Percentiles rank a stretch among this genome's conserved stretches.
Evolutionary conservation across 2,888 invertebrate species (phyloP).

Genomic region (Mimumesa dahlbomi): DNA sequence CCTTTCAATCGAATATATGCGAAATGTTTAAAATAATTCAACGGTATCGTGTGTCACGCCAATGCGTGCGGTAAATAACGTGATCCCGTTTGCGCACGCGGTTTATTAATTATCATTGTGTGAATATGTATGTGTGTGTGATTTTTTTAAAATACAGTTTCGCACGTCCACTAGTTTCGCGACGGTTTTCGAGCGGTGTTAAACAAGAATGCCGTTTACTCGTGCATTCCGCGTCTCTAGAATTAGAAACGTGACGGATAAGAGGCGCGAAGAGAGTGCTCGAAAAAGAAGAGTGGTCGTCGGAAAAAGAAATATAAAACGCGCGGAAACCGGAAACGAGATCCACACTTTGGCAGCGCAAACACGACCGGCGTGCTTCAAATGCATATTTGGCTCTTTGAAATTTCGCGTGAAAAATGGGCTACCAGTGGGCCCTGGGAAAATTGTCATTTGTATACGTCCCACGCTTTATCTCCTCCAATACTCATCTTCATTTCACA

Average conservation of each 20-base stretch:
- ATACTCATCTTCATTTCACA: too few relatives aligned
- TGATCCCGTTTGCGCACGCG: too few relatives aligned
- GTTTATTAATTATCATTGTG: too few relatives aligned
- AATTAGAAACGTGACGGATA: conserved; percentile 43
- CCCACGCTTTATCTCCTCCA: not conserved
- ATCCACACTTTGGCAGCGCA: conserved; percentile 1
- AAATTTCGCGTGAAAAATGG: not conserved
- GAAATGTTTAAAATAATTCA: too few relatives aligned
- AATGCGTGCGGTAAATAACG: too few relatives aligned
- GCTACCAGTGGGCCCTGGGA: not conserved
- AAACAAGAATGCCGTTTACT: conserved; percentile 11
- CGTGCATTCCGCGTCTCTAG: conserved; percentile 31
- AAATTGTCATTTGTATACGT: not conserved
- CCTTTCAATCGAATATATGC: too few relatives aligned
- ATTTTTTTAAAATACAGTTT: too few relatives aligned
- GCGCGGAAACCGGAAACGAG: conserved; percentile 18
- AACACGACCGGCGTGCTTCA: conserved; percentile 10
- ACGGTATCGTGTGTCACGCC: too few relatives aligned
- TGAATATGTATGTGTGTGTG: too few relatives aligned
- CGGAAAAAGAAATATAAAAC: too few relatives aligned
- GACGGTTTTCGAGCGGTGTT: not conserved
- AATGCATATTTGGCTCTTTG: conserved; percentile 13
- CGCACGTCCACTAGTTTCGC: not conserved
- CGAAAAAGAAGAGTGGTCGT: conserved; percentile 27
- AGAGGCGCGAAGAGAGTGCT: conserved; percentile 36